Conservation (phyloP, 2,888 invertebrate genomes). For the Ophion ellenae region DNA sequence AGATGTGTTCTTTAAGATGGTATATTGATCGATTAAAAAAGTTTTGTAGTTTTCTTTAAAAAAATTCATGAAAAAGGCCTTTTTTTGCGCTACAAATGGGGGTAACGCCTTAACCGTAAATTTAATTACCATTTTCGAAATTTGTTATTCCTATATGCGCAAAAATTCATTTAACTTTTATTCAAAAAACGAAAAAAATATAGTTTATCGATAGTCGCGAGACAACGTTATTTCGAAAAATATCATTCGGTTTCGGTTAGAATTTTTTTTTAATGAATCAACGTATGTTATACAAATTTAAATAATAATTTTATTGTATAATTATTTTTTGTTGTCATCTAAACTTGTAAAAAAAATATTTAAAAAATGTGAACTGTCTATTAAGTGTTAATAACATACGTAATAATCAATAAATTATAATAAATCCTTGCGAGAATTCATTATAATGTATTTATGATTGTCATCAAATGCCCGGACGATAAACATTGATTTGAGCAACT, state of each 20-base stretch:
- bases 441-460: background rate
- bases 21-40: no score
- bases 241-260: background rate
- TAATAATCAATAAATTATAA: background rate
- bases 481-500: no score
- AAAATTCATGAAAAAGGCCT: no score
- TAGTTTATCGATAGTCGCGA: background rate
- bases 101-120: no score
- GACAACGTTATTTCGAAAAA: background rate
- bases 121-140: background rate
- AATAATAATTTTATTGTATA: background rate
- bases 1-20: no score
- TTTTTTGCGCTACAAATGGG: no score
- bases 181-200: background rate
- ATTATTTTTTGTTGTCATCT: background rate
- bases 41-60: no score
- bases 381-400: background rate
- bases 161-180: background rate
- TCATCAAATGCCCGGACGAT: no score
- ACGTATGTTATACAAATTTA: background rate
- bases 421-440: background rate
- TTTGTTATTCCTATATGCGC: background rate
- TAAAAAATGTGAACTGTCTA: background rate
- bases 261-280: background rate
- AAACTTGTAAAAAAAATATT: background rate